Conservation (phyloP, 2,113 vertebrate genomes). For the Nansenia antarctica region DNA sequence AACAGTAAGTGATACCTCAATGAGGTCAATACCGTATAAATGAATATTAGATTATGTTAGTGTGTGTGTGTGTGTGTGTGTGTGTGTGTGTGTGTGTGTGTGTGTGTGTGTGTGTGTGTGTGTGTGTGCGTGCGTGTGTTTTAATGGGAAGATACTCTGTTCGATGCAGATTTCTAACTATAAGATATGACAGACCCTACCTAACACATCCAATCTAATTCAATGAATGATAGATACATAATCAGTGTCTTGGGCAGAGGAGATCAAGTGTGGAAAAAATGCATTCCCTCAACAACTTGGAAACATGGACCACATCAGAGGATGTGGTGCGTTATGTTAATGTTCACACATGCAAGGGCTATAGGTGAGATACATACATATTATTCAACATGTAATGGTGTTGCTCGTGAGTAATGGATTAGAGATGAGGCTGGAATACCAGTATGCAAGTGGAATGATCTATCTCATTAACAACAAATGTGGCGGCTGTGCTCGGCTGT, state of each 20-base stretch:
- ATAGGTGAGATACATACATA: constrained; percentile 45
- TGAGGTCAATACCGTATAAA: background rate
- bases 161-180: too few relatives aligned
- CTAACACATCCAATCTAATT: background rate
- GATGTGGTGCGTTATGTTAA: constrained; percentile 4
- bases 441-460: constrained; percentile 30
- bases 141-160: background rate
- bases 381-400: constrained; percentile 42
- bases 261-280: constrained; percentile 22
- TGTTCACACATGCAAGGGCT: constrained; percentile 26
- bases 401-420: constrained; percentile 53
- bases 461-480: constrained; percentile 53
- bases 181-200: too few relatives aligned
- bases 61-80: constrained; percentile 1
- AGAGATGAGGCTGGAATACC: constrained; percentile 17
- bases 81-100: background rate
- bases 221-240: background rate
- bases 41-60: background rate
- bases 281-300: too few relatives aligned
- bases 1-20: background rate
- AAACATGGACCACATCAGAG: constrained; percentile 13
- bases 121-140: background rate
- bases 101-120: background rate
- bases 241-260: constrained; percentile 1
- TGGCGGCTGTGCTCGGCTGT: too few relatives aligned